Conservation (phyloP, 2,113 vertebrate genomes). For the Arizona elegans region DNA sequence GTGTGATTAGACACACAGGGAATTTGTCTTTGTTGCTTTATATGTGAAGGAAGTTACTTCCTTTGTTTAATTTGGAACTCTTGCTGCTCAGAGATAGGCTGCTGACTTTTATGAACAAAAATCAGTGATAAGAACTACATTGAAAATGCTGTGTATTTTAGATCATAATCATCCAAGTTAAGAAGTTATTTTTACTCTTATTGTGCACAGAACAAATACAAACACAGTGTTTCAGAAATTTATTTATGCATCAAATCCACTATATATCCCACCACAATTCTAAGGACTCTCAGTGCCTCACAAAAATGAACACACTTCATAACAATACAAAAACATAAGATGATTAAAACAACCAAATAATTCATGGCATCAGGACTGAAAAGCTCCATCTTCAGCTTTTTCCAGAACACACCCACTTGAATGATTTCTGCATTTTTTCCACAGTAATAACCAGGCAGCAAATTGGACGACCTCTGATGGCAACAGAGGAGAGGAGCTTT, state of each 20-base stretch:
- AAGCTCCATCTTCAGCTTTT: not conserved
- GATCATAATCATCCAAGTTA: not conserved
- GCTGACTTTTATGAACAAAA: not conserved
- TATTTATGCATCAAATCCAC: not conserved
- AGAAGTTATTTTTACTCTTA: not conserved
- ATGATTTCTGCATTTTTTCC: not conserved
- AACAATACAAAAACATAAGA: not conserved
- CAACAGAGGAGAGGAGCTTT: not conserved
- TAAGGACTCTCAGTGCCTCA: not conserved
- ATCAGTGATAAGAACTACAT: not conserved
- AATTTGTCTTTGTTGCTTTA: not conserved
- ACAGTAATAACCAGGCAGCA: not conserved
- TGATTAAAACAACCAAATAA: not conserved
- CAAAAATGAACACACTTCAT: not conserved
- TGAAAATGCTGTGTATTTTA: not conserved
- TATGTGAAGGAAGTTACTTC: not conserved
- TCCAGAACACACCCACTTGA: not conserved
- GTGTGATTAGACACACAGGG: too few relatives aligned
- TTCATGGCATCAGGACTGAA: not conserved
- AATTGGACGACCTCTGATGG: not conserved
- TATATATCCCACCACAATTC: not conserved
- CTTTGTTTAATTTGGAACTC: not conserved
- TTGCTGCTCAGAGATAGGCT: not conserved
- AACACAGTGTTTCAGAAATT: not conserved
- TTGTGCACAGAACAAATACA: not conserved